These are phyloP conservation scores for Agrotis ipsilon DNA, from an alignment of 2,888 invertebrate species.

Conservation along the genomic window DNA sequence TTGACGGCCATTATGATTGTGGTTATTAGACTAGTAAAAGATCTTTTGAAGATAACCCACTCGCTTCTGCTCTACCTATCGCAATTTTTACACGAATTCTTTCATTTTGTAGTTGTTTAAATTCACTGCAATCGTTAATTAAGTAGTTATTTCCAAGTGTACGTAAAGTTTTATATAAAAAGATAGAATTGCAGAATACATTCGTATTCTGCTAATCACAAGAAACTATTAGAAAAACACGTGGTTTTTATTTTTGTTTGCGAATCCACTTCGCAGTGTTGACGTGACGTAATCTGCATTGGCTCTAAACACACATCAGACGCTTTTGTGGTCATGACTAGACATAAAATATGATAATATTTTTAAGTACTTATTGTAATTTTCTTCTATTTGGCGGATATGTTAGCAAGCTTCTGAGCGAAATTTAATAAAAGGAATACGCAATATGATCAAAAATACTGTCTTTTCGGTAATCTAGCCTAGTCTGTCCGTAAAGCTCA, in stretches of 20 bases:
- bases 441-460: background rate
- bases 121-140: background rate
- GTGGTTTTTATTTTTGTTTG: slow-evolving; percentile 8
- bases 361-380: background rate
- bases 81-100: too few species aligned
- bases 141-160: background rate
- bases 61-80: too few species aligned
- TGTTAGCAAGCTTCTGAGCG: too few species aligned
- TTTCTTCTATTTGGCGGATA: background rate
- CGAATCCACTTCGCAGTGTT: background rate
- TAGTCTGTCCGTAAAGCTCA: background rate
- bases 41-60: too few species aligned
- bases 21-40: background rate
- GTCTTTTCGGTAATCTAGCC: background rate
- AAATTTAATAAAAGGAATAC: background rate
- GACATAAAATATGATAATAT: background rate
- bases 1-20: background rate
- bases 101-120: too few species aligned
- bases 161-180: background rate
- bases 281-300: slow-evolving; percentile 8
- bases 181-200: background rate
- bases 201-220: background rate
- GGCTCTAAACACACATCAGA: background rate
- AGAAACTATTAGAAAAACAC: slow-evolving; percentile 1
- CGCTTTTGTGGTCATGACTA: slow-evolving; percentile 16